Percentiles rank a stretch among this genome's conserved stretches.
Conservation (phyloP, 2,113 vertebrate genomes). For the Alectura lathami region DNA sequence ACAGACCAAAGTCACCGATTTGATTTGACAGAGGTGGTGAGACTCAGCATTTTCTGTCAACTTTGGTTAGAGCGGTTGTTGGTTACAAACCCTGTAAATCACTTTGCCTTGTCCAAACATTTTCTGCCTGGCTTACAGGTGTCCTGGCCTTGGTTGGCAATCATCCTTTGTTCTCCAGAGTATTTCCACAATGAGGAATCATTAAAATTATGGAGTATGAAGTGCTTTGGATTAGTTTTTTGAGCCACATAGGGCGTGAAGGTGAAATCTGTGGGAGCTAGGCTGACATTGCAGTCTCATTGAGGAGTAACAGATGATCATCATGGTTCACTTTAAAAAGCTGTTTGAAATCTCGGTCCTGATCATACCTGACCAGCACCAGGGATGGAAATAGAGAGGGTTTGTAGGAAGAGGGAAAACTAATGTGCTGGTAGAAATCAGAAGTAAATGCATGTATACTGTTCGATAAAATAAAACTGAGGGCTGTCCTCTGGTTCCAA, state of each 20-base stretch:
- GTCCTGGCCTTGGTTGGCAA: neutral
- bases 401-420: neutral
- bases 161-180: neutral
- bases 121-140: neutral
- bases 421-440: neutral
- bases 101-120: neutral
- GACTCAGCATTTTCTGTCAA: neutral
- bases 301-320: neutral
- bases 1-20: neutral
- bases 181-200: neutral
- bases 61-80: neutral
- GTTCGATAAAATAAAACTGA: neutral
- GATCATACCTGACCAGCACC: neutral
- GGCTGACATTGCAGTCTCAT: neutral
- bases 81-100: neutral
- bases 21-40: neutral
- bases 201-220: neutral
- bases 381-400: neutral
- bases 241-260: neutral
- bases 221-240: neutral
- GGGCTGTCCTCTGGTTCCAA: neutral
- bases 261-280: neutral
- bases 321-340: neutral
- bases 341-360: neutral
- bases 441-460: neutral